Percentiles rank a stretch among this genome's conserved stretches.
phyloP scores from a whole-genome alignment of 2,797 vertebrate genomes.

The Microcaecilia unicolor region DNA sequence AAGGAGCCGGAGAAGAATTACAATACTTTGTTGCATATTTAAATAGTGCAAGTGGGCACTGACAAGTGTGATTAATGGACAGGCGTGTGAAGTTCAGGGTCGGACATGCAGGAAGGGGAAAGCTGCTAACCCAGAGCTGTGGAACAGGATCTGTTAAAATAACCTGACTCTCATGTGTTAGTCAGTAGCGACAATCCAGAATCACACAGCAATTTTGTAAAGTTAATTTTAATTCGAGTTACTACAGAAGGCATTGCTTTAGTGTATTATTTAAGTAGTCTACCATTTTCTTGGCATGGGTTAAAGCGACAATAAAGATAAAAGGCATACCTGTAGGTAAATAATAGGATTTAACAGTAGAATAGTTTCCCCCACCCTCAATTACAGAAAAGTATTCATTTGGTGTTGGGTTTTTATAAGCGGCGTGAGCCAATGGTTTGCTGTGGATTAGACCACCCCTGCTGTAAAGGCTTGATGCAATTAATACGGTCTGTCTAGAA shows the following conservation, averaged over 20 bases:
- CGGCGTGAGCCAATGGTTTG: constrained; percentile 27
- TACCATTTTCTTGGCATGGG: constrained; percentile 48
- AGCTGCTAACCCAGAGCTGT: constrained; percentile 13
- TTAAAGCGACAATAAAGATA: constrained; percentile 51
- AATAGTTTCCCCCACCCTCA: constrained; percentile 30
- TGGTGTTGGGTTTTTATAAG: constrained; percentile 38
- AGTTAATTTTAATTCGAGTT: constrained; percentile 43
- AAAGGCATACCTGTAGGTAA: constrained; percentile 56
- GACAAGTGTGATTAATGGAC: constrained; percentile 25
- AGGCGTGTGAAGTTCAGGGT: constrained; percentile 22
- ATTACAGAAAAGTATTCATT: constrained; percentile 33
- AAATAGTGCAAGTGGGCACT: constrained; percentile 29
- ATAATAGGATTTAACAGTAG: constrained; percentile 41
- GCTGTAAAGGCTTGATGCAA: constrained; percentile 41
- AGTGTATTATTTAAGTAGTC: constrained; percentile 34
- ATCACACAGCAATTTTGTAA: constrained; percentile 42
- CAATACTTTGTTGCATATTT: constrained; percentile 12
- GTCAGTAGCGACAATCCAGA: constrained; percentile 41
- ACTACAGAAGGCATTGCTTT: constrained; percentile 41
- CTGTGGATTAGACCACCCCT: constrained; percentile 44
- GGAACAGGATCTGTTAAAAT: constrained; percentile 29
- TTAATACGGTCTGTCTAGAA: constrained; percentile 56
- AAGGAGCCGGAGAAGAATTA: constrained; percentile 19
- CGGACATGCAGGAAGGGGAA: constrained; percentile 18
- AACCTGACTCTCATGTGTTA: constrained; percentile 31